Evolutionary conservation across 2,888 invertebrate species (phyloP).

Genomic region (Campoplex capitator): DNA sequence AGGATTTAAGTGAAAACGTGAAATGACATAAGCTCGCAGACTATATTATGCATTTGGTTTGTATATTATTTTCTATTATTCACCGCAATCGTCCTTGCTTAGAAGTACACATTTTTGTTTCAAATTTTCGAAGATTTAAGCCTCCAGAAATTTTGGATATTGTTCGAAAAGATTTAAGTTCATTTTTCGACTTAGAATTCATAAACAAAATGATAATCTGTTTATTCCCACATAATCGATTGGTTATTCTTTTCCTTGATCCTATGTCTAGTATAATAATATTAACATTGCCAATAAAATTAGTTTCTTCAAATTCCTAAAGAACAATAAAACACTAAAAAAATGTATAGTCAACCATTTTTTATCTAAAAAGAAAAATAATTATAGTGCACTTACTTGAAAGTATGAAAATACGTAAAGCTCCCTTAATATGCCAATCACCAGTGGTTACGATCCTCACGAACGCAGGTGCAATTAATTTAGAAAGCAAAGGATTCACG

Average conservation of each 20-base stretch:
- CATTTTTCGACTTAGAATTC: neutral
- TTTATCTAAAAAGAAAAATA: neutral
- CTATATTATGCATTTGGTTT: neutral
- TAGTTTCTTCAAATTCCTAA: neutral
- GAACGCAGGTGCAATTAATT: slow-evolving; percentile 39
- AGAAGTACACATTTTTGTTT: neutral
- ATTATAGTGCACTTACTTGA: neutral
- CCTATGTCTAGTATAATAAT: too few relatives aligned
- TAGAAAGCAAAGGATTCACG: slow-evolving; percentile 25
- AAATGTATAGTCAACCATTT: neutral
- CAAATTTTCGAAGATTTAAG: neutral
- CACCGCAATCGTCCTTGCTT: neutral
- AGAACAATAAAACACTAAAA: neutral
- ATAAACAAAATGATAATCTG: neutral
- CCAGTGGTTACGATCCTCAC: slow-evolving; percentile 7
- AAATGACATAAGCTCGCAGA: neutral
- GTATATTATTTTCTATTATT: slow-evolving; percentile 8
- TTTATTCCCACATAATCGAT: neutral
- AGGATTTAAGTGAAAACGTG: neutral
- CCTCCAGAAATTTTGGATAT: neutral
- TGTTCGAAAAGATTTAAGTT: neutral
- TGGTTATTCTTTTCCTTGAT: neutral
- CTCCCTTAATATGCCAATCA: slow-evolving; percentile 8
- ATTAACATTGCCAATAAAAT: neutral
- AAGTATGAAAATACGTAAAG: neutral